These are phyloP conservation scores for Plutomurus gul DNA, from an alignment of 1,140 invertebrate genomes.

Conservation along the genomic window DNA sequence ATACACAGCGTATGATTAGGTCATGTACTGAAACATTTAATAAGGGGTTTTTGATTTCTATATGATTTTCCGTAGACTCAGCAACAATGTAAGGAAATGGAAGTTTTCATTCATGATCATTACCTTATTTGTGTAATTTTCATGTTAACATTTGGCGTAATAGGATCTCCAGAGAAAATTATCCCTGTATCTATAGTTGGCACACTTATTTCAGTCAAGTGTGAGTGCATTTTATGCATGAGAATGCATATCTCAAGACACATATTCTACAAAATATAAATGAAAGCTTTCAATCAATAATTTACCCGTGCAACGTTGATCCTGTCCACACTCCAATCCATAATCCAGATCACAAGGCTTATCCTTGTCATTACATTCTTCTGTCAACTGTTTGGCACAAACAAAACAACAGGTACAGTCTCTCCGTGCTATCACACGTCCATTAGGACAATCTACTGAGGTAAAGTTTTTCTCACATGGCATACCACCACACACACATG, in stretches of 20 bases:
- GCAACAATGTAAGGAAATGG: too few species aligned
- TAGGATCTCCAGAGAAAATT: too few species aligned
- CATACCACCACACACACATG: slow-evolving; percentile 41
- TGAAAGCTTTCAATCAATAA: neutral
- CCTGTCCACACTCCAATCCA: slow-evolving; percentile 50
- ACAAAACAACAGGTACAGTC: slow-evolving; percentile 54
- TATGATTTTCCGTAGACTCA: neutral
- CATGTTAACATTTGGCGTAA: too few species aligned
- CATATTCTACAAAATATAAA: neutral
- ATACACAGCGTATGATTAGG: too few species aligned
- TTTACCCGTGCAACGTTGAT: slow-evolving; percentile 49
- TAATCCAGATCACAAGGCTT: slow-evolving; percentile 50
- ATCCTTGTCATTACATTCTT: slow-evolving; percentile 51
- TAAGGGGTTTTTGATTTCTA: neutral
- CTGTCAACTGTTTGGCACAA: slow-evolving; percentile 55
- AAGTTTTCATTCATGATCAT: too few species aligned
- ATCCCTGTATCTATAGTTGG: too few species aligned
- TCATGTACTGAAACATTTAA: neutral
- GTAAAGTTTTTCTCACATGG: slow-evolving; percentile 52
- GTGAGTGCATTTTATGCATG: neutral
- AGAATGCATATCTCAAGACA: neutral
- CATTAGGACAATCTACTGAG: slow-evolving; percentile 49
- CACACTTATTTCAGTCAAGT: too few species aligned
- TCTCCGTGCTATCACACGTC: slow-evolving; percentile 48
- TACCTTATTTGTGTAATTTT: too few species aligned